Base-by-base conservation (phyloP, 1,140 invertebrate genomes). In the Zeugodacus cucurbitae region DNA sequence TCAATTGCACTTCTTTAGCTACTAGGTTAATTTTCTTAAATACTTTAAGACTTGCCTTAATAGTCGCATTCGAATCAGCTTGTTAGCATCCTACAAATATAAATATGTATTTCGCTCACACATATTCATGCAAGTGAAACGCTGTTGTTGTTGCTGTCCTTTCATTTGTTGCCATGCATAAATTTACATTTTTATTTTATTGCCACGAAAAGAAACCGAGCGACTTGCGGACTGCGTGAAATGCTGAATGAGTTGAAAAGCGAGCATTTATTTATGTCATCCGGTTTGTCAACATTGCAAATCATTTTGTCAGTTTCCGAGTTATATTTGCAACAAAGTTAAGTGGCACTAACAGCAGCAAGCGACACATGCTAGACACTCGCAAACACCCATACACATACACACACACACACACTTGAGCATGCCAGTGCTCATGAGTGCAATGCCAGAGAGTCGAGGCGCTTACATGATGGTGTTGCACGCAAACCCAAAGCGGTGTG, bases 271-370 rank as follows among this genome's bases (percentile, higher is more conserved):
- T 82, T 82, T 82, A 82, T 82, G 74, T 48, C 41, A 82, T 29
- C 74, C 74, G 74, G 74, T 82, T 82, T 82, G 74, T 82, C 74
- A 82, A 82, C 74, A 82, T 82, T 82, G 74, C 74, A 82, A 82
- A 82, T 82, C 41, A 82, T 82, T 82, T 82, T 82, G 74, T 82
- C 74, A 44, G 74, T 82, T 82, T 82, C 37, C 74, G 74, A 82
- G 74, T 82, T 48, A 82, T 82, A 82, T 82, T 82, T 82, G 37
- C 44, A 82, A 82, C 74, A 29, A 82, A 82, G 41, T 82, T 82
- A 82, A 82, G 48, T 82, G 74, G 22, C 74, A 82, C 37, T 82
- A 48, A 82, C 74, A 22, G 58, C 58, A 37, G 67, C 67, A 74
- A 34, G 32, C 67, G 34, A 32, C 62, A 67, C 62, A 37, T 54